Evolutionary conservation across 2,888 invertebrate species (phyloP).

Genomic region (Dilophus febrilis): DNA sequence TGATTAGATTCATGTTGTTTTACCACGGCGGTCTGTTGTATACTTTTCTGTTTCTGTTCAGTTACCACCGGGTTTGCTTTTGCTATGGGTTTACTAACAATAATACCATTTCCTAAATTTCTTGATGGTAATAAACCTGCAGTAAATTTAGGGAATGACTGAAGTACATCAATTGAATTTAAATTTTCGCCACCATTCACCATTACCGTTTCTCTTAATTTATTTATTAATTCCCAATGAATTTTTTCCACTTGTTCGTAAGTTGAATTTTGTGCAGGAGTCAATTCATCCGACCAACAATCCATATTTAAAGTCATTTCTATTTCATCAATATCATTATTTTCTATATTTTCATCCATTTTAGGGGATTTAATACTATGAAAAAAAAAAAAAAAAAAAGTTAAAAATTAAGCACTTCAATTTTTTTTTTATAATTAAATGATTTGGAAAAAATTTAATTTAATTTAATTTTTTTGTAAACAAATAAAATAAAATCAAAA

Average conservation of each 20-base stretch:
- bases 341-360: too few relatives aligned
- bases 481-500: too few relatives aligned
- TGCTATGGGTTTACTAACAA: slow-evolving; percentile 13
- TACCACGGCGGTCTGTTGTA: slow-evolving; percentile 1
- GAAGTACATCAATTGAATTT: slow-evolving; percentile 46
- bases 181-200: slow-evolving; percentile 44
- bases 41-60: too few relatives aligned
- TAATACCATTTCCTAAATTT: slow-evolving; percentile 13
- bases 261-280: slow-evolving; percentile 43
- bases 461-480: too few relatives aligned
- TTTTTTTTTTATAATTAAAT: too few relatives aligned
- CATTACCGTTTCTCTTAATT: slow-evolving; percentile 39
- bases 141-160: slow-evolving; percentile 44
- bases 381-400: too few relatives aligned
- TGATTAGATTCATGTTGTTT: slow-evolving; percentile 20
- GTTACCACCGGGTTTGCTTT: slow-evolving; percentile 14
- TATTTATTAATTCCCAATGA: slow-evolving; percentile 44
- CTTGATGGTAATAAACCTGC: slow-evolving; percentile 27
- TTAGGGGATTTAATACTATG: too few relatives aligned
- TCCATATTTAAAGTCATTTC: slow-evolving; percentile 45
- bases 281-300: slow-evolving; percentile 53
- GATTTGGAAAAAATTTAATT: too few relatives aligned
- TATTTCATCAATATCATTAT: too few relatives aligned
- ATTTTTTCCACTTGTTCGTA: slow-evolving; percentile 47
- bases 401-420: too few relatives aligned